Evolutionary conservation across 1,140 invertebrate genomes (phyloP).

Genomic region (Pteromalus puparum): DNA sequence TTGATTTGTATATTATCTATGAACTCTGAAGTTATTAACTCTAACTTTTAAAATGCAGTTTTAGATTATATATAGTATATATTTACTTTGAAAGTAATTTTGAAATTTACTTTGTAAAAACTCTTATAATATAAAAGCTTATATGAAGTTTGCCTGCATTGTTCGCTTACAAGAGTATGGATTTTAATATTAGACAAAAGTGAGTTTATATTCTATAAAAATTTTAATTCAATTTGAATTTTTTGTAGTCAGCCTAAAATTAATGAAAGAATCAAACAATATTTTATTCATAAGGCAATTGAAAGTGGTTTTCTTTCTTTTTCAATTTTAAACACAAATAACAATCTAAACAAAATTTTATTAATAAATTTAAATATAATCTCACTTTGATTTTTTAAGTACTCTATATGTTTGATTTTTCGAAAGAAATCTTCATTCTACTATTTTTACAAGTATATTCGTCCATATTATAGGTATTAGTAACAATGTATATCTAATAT

Average conservation of each 20-base stretch:
- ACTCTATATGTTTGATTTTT: no score
- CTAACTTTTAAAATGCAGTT: not conserved
- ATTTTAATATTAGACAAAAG: not conserved
- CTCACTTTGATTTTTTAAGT: not conserved
- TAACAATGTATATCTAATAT: no score
- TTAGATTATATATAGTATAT: not conserved
- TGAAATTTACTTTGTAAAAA: no score
- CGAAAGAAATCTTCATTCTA: not conserved
- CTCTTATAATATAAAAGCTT: no score
- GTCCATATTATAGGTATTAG: not conserved
- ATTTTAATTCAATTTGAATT: no score
- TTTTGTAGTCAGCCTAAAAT: not conserved
- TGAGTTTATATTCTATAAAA: not conserved
- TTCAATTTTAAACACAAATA: not conserved
- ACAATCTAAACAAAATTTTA: not conserved
- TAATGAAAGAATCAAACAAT: not conserved
- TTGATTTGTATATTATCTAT: not conserved
- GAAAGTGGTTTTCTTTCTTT: not conserved
- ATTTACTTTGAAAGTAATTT: not conserved
- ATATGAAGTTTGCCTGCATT: no score
- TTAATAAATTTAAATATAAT: not conserved
- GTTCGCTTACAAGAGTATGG: not conserved
- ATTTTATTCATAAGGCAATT: not conserved
- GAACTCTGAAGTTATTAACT: not conserved
- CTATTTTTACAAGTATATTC: not conserved